Evolutionary conservation across 53 echinoderm and acorn worm genomes (phyloP).

Genomic region (Echinarachnius parma): DNA sequence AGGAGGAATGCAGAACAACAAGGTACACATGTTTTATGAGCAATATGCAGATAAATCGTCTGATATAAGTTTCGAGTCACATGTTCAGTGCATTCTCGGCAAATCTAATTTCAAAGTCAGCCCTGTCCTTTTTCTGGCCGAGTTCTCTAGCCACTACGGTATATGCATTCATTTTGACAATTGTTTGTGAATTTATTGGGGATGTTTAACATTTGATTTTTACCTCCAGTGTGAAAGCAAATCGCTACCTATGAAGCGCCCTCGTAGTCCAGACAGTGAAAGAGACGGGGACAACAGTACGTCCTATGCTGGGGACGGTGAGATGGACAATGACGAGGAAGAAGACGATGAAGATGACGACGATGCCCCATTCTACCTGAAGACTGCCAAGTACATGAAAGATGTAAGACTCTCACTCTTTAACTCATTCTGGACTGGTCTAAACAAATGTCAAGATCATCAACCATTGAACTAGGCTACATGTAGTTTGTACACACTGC

Average conservation of each 20-base stretch:
- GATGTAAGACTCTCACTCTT: conserved; percentile 45
- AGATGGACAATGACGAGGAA: conserved; percentile 50
- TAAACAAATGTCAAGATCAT: not conserved
- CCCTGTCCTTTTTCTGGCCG: too few species aligned
- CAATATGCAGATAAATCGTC: too few species aligned
- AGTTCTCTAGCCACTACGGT: too few species aligned
- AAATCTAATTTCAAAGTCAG: too few species aligned
- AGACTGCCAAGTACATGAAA: conserved; percentile 79
- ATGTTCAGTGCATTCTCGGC: too few species aligned
- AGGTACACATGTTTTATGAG: too few species aligned
- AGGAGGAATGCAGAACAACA: too few species aligned
- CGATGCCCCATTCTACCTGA: conserved; percentile 66
- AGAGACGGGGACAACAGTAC: conserved; percentile 28
- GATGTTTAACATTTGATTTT: too few species aligned
- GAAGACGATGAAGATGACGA: conserved; percentile 91
- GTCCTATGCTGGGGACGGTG: not conserved
- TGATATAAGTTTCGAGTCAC: too few species aligned
- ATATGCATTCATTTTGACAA: too few species aligned
- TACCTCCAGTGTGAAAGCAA: conserved; percentile 79
- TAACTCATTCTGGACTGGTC: not conserved
- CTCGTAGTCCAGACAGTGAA: conserved; percentile 53
- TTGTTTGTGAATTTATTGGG: too few species aligned
- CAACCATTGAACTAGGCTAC: not conserved
- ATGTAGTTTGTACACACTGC: not conserved
- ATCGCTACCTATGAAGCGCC: conserved; percentile 62